Conservation (phyloP, 1,140 invertebrate species). For the Vanessa atalanta region DNA sequence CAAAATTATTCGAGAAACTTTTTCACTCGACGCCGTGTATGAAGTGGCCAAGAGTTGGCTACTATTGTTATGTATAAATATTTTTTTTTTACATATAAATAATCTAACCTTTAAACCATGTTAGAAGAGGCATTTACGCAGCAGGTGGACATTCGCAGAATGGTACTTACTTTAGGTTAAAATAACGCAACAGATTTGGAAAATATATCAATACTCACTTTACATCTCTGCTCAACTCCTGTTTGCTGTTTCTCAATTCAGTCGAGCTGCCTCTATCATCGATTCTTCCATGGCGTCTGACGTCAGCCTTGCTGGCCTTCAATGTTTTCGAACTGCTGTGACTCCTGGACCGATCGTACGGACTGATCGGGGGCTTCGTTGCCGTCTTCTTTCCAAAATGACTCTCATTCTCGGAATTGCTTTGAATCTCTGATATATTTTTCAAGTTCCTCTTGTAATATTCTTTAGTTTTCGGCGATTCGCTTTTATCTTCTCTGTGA, state of each 20-base stretch:
- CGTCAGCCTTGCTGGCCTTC: constrained; percentile 61
- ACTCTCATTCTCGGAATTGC: constrained; percentile 74
- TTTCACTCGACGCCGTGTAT: too few species aligned
- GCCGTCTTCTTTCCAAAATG: constrained; percentile 61
- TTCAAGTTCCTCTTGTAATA: constrained; percentile 81
- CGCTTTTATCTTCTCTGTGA: constrained; percentile 62
- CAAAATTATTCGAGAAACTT: too few species aligned
- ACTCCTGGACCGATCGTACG: constrained; percentile 74
- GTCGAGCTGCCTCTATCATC: constrained; percentile 66
- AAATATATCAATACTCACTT: constrained; percentile 54
- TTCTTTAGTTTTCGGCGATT: constrained; percentile 61
- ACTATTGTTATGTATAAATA: too few species aligned
- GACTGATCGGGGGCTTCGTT: constrained; percentile 74
- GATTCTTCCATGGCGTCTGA: constrained; percentile 52
- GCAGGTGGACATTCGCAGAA: too few species aligned
- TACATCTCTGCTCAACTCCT: constrained; percentile 64
- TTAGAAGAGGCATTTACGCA: too few species aligned
- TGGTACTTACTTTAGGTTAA: too few species aligned
- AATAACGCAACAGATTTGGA: not conserved
- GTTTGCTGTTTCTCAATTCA: constrained; percentile 69
- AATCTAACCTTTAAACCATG: too few species aligned
- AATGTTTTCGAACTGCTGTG: constrained; percentile 77
- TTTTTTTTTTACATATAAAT: too few species aligned
- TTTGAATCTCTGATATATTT: constrained; percentile 81
- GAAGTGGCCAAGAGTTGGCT: too few species aligned